These are phyloP conservation scores for Plumapathes pennacea DNA, from an alignment of 92 coral and sea anemone species.

Conservation along the genomic window DNA sequence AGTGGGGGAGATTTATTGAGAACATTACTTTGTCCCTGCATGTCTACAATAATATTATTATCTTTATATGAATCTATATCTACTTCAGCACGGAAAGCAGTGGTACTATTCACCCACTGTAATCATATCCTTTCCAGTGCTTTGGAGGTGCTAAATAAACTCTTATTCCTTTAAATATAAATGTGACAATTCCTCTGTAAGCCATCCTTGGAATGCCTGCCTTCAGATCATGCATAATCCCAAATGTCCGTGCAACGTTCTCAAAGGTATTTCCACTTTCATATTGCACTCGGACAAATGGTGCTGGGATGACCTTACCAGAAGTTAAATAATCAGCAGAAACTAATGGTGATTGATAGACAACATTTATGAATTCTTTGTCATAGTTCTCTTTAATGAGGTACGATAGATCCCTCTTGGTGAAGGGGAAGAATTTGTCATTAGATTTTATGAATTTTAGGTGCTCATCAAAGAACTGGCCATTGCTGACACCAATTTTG, in stretches of 20 bases:
- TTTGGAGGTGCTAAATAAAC: constrained; percentile 78
- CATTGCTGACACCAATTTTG: constrained; percentile 78
- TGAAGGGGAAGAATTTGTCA: constrained; percentile 66
- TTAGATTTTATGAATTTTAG: constrained; percentile 72
- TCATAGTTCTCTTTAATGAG: constrained; percentile 76
- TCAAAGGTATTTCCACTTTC: constrained; percentile 47
- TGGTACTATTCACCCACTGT: constrained; percentile 6
- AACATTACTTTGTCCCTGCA: no score
- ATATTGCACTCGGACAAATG: constrained; percentile 71
- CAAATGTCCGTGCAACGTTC: constrained; percentile 59
- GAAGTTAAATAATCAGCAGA: constrained; percentile 50
- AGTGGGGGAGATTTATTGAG: no score
- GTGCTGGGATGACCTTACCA: constrained; percentile 24
- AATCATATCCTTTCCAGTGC: constrained; percentile 58
- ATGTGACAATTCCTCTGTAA: constrained; percentile 74
- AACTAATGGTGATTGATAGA: constrained; percentile 66
- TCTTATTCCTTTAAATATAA: constrained; percentile 59
- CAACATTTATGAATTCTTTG: constrained; percentile 37
- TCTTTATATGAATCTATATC: no score
- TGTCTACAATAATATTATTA: no score
- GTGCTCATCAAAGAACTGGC: constrained; percentile 82
- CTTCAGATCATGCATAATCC: constrained; percentile 75
- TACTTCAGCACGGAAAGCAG: no score
- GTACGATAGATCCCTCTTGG: constrained; percentile 67
- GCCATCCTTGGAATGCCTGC: constrained; percentile 96